Base-by-base conservation (phyloP, 2,797 vertebrate species). In the Agapornis canus region DNA sequence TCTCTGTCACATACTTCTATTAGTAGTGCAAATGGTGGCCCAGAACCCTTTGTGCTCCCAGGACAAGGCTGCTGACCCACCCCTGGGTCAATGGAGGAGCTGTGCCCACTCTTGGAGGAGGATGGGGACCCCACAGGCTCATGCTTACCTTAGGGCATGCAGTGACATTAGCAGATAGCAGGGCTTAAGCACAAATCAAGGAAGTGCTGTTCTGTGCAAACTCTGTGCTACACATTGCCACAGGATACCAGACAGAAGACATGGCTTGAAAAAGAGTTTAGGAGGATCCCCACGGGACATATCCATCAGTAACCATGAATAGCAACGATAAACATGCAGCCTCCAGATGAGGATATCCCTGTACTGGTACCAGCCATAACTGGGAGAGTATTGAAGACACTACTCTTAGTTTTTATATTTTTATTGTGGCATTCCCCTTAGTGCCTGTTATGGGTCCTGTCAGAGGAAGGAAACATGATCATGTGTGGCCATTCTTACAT, bases 91-190 rank as follows among this genome's bases (percentile, higher is more conserved):
- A 43, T 1, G 3, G n/a, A 43, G 72, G 39, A 69, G 78, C 63
- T 26, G 68, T 0, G 6, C 39, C 51, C 4, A 1, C 39, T 25
- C 51, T 48, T 0, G 3, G 63, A 63, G 69, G 43, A 61, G 59
- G 32, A 69, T 0, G 0, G 65, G 57, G 54, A 3, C 26, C 70
- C 66, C 1, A 0, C 0, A 3, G 32, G 52, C 26, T 79, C 1
- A 0, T 27, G 45, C 37, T 73, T 90, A 21, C 84, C 87, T 13
- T 12, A 59, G 92, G 89, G 73, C 45, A 39, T 3, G 0, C 47
- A 5, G 63, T 9, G 37, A 51, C 63, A 12, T 3, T 13, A 57
- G 56, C 71, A 80, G 60, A 51, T 21, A 51, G 20, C 25, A 22
- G 32, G 10, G n/a, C 40, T 83, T 86, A 72, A 94, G 54, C 82